These are phyloP conservation scores for Cyanistes caeruleus DNA, from an alignment of 2,113 vertebrate species.

Conservation along the genomic window DNA sequence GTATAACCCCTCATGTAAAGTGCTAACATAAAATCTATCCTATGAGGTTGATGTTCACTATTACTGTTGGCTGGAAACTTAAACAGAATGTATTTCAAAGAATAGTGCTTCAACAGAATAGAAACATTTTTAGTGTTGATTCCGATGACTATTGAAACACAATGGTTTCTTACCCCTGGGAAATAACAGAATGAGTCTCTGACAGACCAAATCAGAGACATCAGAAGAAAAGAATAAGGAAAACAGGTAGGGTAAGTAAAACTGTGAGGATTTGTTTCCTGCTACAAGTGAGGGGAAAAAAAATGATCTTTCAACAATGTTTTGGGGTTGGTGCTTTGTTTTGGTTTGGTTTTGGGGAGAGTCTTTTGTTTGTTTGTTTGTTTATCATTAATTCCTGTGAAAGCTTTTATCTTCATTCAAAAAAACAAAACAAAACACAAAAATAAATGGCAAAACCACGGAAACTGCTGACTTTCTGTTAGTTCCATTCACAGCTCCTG, in stretches of 20 bases:
- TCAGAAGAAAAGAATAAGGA: not conserved
- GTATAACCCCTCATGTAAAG: not conserved
- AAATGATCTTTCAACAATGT: not conserved
- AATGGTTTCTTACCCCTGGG: not conserved
- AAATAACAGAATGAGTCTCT: not conserved
- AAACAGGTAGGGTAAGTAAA: not conserved
- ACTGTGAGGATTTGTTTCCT: not conserved
- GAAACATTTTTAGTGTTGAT: not conserved
- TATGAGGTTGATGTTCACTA: not conserved
- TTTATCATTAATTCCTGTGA: not conserved
- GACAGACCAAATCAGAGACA: not conserved
- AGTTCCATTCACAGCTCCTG: not conserved
- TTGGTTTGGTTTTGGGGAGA: not conserved
- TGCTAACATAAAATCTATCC: not conserved
- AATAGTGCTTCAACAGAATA: not conserved
- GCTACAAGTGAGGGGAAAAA: not conserved
- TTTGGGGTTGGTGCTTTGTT: not conserved
- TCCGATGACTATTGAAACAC: not conserved
- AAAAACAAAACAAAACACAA: not conserved
- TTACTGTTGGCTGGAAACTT: not conserved
- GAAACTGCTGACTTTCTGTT: not conserved
- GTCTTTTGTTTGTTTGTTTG: no score
- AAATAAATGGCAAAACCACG: not conserved
- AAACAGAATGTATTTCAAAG: not conserved
- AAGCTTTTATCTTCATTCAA: not conserved